Base-by-base conservation (phyloP, 2,113 vertebrate genomes). In the Phrynocephalus versicolor region DNA sequence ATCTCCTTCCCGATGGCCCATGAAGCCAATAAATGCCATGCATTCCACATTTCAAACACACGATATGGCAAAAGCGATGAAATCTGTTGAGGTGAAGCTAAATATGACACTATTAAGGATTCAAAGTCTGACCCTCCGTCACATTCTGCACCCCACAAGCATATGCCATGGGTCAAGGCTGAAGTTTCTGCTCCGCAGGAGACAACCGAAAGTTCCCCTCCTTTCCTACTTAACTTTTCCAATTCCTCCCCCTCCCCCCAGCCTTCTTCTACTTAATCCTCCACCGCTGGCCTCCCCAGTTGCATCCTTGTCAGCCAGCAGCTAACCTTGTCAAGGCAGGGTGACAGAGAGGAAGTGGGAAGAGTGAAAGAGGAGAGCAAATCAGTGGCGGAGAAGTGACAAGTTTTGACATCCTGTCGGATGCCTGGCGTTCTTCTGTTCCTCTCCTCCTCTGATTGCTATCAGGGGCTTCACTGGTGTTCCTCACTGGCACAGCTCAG, bases 261-360 rank as follows among this genome's bases (percentile, higher is more conserved):
- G 89, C 89, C 91, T 7, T 69, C 84, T 80, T 84, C 78, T 92
- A 64, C 81, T 88, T 92, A 85, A 69, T 70, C 83, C 82, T 91
- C 85, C n/a, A 80, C 76, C 90, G 91, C 86, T 87, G 88, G 83
- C 92, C 90, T 86, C 87, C 79, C 87, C 86, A 80, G 89, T 37
- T 6, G 84, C 94, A 94, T 87, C 88, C 87, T 93, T 94, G 94
- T 94, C 93, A 95, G 89, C 90, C 91, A 95, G 91, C 79, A 80
- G 83, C 90, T 96, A 95, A 95, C 94, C 94, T 95, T 96, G 94
- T 96, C 95, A 96, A 90, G 27, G 18, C 30, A 33, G 67, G 45
- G 16, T 35, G 51, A 7, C 51, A 12, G 58, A 25, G 18, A 33
- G 37, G 23, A 3, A 35, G 9, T 3, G 39, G 4, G 16, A 6